A percentile compares a stretch with the other conserved stretches of the same genome.
Evolutionary conservation across 2,888 invertebrate genomes (phyloP).

Genomic region (Polymixis flavicincta): DNA sequence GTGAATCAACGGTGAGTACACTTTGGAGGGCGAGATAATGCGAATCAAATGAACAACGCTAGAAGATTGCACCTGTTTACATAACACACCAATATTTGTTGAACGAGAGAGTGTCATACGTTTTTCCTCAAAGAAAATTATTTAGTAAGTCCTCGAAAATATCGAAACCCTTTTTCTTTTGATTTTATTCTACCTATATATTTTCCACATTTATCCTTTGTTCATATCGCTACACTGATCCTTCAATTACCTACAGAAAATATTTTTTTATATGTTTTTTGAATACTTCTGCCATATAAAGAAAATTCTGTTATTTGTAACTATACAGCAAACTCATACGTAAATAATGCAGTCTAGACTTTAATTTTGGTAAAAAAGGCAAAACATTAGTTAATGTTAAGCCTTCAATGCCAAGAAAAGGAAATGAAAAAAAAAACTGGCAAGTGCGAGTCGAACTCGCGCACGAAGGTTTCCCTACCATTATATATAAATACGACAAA

Average conservation of each 20-base stretch:
- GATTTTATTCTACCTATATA: conserved; percentile 8
- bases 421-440: neutral
- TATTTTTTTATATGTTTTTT: neutral
- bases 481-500: no score
- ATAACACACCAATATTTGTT: conserved; percentile 16
- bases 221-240: conserved; percentile 1
- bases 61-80: conserved; percentile 7
- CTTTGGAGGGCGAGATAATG: neutral
- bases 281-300: neutral
- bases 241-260: conserved; percentile 1
- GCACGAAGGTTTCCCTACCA: no score
- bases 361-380: no score
- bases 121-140: conserved; percentile 20
- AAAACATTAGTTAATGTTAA: neutral
- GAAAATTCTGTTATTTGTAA: neutral
- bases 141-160: conserved; percentile 3
- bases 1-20: neutral
- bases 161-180: conserved; percentile 14
- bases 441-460: no score
- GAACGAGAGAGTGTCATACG: conserved; percentile 1
- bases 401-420: neutral
- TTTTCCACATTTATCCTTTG: conserved; percentile 8
- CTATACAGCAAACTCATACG: neutral
- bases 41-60: neutral
- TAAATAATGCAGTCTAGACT: neutral